Evolutionary conservation across 1,140 invertebrate species (phyloP).

Genomic region (Drosophila sturtevanti): DNA sequence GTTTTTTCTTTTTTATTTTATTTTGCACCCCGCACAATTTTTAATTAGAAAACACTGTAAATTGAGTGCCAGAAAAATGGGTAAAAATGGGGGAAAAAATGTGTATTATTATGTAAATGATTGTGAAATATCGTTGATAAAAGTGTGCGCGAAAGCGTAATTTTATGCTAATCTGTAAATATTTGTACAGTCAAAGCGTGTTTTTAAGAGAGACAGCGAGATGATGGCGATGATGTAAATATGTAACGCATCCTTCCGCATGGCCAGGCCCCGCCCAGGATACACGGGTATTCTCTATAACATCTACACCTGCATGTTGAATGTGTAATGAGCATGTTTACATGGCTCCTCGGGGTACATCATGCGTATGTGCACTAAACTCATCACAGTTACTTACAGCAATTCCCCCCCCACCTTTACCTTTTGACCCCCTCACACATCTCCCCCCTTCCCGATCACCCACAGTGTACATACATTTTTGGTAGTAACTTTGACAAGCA

Average conservation of each 20-base stretch:
- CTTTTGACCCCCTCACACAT: neutral
- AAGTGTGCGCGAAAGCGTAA: conserved; percentile 65
- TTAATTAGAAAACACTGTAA: conserved; percentile 69
- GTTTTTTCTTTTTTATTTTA: neutral
- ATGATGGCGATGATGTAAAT: conserved; percentile 47
- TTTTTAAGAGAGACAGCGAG: neutral
- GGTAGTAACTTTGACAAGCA: conserved; percentile 13
- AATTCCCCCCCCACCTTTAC: neutral
- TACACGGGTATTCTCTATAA: conserved; percentile 10
- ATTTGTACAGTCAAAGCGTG: conserved; percentile 36
- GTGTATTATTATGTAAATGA: conserved; percentile 74
- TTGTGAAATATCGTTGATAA: conserved; percentile 61
- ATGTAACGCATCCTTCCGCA: conserved; percentile 55
- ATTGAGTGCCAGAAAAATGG: conserved; percentile 46
- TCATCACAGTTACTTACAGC: conserved; percentile 59
- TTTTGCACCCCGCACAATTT: conserved; percentile 54
- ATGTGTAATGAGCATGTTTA: conserved; percentile 64
- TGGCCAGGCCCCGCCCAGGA: conserved; percentile 13
- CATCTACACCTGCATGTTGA: conserved; percentile 58
- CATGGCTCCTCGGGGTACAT: conserved; percentile 35
- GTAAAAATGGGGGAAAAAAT: conserved; percentile 16
- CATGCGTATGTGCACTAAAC: conserved; percentile 50
- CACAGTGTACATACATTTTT: conserved; percentile 1
- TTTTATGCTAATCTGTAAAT: conserved; percentile 78
- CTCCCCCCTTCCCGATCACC: too few relatives aligned